A percentile compares a stretch with the other conserved stretches of the same genome.
These are phyloP conservation scores for Mustela lutreola DNA, from an alignment of 2,113 vertebrate species.

Conservation along the genomic window DNA sequence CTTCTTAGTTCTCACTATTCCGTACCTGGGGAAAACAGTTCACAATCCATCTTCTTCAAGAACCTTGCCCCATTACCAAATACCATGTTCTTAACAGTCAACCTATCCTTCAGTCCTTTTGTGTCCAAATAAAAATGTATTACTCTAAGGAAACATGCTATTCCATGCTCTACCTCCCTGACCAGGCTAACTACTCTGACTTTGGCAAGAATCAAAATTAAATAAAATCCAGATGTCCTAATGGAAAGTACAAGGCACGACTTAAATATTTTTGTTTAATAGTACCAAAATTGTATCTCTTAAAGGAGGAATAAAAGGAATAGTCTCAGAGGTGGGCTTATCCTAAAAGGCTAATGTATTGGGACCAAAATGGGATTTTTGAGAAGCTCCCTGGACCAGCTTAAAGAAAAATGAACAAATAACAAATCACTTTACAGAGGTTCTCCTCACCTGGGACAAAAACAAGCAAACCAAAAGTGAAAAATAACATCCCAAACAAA, in stretches of 20 bases:
- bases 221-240: conserved; percentile 36
- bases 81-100: neutral
- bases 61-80: neutral
- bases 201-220: conserved; percentile 32
- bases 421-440: conserved; percentile 27
- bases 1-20: neutral
- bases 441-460: conserved; percentile 35
- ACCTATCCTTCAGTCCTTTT: neutral
- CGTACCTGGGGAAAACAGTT: neutral
- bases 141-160: neutral
- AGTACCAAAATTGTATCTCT: neutral
- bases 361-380: neutral
- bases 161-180: neutral
- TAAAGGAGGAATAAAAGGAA: neutral
- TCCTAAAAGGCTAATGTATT: neutral
- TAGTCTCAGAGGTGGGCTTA: neutral
- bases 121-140: neutral
- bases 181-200: neutral
- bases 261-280: neutral
- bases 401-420: conserved; percentile 27
- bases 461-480: conserved; percentile 14
- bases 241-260: neutral
- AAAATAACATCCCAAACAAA: conserved; percentile 38
- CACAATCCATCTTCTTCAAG: neutral
- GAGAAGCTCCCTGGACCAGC: neutral